Evolutionary conservation across 2,888 invertebrate genomes (phyloP), one percentile per base, ranked within the genome.

Genomic region (Creontiades dilutus): DNA sequence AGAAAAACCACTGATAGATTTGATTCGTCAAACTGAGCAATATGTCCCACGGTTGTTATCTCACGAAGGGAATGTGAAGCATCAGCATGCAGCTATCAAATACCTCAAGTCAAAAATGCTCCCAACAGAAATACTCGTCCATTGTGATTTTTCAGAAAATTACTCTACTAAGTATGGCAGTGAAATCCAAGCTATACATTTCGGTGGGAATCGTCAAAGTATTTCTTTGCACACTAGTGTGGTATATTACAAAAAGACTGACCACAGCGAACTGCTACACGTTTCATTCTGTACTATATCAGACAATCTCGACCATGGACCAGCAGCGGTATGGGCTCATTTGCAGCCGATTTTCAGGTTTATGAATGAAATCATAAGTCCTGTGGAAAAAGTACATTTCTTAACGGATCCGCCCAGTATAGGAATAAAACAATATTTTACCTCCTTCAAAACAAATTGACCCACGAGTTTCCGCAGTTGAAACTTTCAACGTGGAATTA

Each of bases 121-220:
- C 9, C 87, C 90, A n/a, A 76, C 91, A 76, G 92, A 92, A 52
- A 88, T 82, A 12, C 75, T 92, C 0, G 90, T 92, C 28, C 92
- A 92, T 86, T 91, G 92, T 89, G 92, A 93, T 90, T 93, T 93
- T 91, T 92, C 92, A 0, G 93, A 93, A 92, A 93, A 93, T 87
- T 93, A 92, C 91, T 90, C 88, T 12, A 92, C 92, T 52, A 93
- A 93, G 91, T 93, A 93, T 91, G 91, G 90, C 75, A 86, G 92
- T 89, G 93, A 93, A 91, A 93, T 93, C 78, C 93, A 93, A 90
- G 91, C 92, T 7, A 92, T 92, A 90, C 93, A 93, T 92, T 93
- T 93, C 91, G 93, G 93, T 13, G 93, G 93, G 27, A 93, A 93
- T 13, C 84, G 93, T 82, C 86, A 80, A 48, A 93, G 93, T 90